Conservation (phyloP, 2,888 invertebrate genomes). For the Diplazon laetatorius region DNA sequence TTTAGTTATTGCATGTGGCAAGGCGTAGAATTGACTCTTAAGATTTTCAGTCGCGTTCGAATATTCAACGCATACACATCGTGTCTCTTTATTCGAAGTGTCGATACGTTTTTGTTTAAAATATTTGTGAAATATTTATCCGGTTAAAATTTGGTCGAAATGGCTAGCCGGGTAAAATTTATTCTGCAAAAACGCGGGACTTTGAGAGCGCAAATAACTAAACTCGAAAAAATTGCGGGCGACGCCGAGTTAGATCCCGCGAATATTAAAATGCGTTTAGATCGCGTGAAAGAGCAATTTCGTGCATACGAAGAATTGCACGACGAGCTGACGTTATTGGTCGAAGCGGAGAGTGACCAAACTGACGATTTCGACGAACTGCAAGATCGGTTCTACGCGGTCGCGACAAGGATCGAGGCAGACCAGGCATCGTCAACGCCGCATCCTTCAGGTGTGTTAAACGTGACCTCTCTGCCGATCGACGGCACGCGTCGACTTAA, state of each 20-base stretch:
- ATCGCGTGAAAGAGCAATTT: conserved; percentile 8
- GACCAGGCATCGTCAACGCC: not conserved
- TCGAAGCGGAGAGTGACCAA: conserved; percentile 1
- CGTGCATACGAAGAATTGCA: conserved; percentile 64
- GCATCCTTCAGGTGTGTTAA: not conserved
- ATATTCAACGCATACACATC: no score
- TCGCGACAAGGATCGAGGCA: no score
- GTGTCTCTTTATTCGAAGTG: no score
- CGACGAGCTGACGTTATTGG: conserved; percentile 59
- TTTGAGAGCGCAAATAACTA: conserved; percentile 5
- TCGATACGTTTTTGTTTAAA: no score
- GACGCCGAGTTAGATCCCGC: not conserved
- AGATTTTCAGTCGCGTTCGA: no score
- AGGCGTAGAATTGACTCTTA: no score
- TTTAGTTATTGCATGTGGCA: no score
- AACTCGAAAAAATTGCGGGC: conserved; percentile 4
- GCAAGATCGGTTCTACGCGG: conserved; percentile 17
- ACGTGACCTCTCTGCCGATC: conserved; percentile 11
- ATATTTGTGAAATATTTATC: conserved; percentile 8
- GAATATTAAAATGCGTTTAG: conserved; percentile 11
- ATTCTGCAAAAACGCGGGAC: conserved; percentile 24
- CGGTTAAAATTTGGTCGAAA: conserved; percentile 1
- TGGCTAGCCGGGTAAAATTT: not conserved
- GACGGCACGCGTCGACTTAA: conserved; percentile 18
- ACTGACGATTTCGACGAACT: conserved; percentile 12